Conservation (phyloP, 2,888 invertebrate species). For the Lasioglossum villosulum region DNA sequence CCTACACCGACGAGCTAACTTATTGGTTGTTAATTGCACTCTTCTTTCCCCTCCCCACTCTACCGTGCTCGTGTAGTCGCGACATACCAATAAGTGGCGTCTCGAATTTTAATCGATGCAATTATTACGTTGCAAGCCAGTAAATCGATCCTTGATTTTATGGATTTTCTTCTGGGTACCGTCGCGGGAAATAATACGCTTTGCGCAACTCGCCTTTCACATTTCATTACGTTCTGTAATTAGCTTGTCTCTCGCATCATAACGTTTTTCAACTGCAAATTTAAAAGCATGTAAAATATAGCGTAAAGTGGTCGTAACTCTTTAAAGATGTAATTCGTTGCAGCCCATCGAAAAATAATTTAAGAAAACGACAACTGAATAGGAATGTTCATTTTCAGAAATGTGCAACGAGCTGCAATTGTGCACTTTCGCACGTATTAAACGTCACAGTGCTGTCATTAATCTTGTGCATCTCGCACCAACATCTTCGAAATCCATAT, state of each 20-base stretch:
- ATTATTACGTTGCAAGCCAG: not conserved
- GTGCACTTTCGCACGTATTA: not conserved
- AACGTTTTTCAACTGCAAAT: not conserved
- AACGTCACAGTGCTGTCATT: not conserved
- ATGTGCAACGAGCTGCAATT: not conserved
- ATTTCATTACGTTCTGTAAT: not conserved
- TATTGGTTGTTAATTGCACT: conserved; percentile 33
- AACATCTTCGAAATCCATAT: not conserved
- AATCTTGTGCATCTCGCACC: no score
- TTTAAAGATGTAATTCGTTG: no score
- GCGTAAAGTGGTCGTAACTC: no score
- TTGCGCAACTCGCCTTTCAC: not conserved
- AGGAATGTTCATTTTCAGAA: no score
- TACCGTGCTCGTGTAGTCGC: not conserved
- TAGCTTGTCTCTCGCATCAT: not conserved
- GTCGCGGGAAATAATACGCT: not conserved
- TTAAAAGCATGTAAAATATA: no score
- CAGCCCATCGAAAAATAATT: no score
- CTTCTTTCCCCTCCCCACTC: not conserved
- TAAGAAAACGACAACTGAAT: no score
- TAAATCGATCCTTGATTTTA: not conserved
- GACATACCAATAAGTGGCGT: not conserved
- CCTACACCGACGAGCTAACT: conserved; percentile 39
- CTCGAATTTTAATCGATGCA: not conserved
- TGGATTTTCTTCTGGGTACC: not conserved